Base-by-base conservation (phyloP, 2,113 vertebrate species). In the Caretta caretta region DNA sequence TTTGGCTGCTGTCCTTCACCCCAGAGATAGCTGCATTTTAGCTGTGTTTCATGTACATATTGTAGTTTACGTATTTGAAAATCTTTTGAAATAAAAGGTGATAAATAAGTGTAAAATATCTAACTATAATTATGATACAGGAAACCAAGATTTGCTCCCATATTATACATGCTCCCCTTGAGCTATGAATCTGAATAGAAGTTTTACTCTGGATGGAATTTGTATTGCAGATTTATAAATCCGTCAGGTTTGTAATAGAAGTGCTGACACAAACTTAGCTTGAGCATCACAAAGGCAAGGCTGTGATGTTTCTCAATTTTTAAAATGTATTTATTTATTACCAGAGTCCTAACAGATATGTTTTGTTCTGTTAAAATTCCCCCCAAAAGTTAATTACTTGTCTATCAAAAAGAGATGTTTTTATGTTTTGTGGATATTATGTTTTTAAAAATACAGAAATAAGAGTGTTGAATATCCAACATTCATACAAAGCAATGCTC, bases 331-430 rank as follows among this genome's bases (percentile, higher is more conserved):
- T 48, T 89, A 76, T 93, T 97, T 92, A 95, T 94, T 96, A 91
- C 29, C 75, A 95, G 4, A 89, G 53, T 92, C 90, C 87, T 96
- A 84, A 95, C 76, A 87, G 78, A 94, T 93, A 53, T 80, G 92
- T 90, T 93, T 96, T 93, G 75, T 89, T 62, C 50, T 87, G 84
- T 97, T 93, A 95, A 94, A 89, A 46, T 89, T 80, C 51, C 65
- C 92, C 91, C 89, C 1, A 83, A 96, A 97, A 97, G 96, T 27
- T 88, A 97, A 95, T 96, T 96, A 95, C 78, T 97, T 97, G 65
- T 93, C 88, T 96, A 96, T 91, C 88, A 98, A 85, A 96, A 95
- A 98, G 88, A 97, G 84, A 97, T 38, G 38, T 94, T 96, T 90
- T 95, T 80, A 88, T 87, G 65, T 85, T 97, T 50, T 91, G 72